Evolutionary conservation across 2,797 vertebrate species (phyloP), one percentile per base, ranked within the genome.

Genomic region (Trachops cirrhosus): DNA sequence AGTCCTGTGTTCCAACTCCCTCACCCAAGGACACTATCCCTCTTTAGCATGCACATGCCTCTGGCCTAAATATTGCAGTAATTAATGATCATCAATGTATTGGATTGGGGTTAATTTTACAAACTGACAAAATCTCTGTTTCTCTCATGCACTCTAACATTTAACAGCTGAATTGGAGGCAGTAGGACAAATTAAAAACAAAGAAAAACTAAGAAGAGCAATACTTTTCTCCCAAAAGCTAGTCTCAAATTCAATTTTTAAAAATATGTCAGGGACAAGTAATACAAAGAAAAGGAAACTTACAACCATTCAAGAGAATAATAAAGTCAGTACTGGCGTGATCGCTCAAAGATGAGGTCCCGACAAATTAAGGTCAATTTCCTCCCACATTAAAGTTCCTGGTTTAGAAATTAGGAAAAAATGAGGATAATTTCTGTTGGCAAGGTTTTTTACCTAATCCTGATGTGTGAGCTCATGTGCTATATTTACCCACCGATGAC

Each of bases 191-290:
- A 85, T 26, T 46, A 5, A 34, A 95, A 87, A 84, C n/a, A 87
- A 91, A 87, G n/a, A 83, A 62, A 86, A 87, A 50, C 48, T 44
- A 80, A 86, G 21, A 91, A 48, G 48, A 94, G 37, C 41, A 92
- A 34, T 79, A 46, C 3, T 64, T 29, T 21, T 4, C 19, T 59
- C 3, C 18, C 34, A 3, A 48, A 89, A 94, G 19, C 29, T 50
- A 62, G 44, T 50, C 62, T 96, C 39, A 75, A 48, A 92, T 21
- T 37, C 77, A 96, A 32, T 78, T 82, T 94, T 74, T 86, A 94
- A 93, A 62, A 34, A 95, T 87, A 80, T 71, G 21, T 41, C 57
- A 90, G 41, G 3, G 22, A 62, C 14, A 93, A 94, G 21, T 32
- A 86, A 92, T 46, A 83, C 4, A 39, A 93, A 93, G 9, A 70